Evolutionary conservation across 2,797 vertebrate genomes (phyloP), one percentile per base, ranked within the genome.

Genomic region (Sebastes taczanowskii): DNA sequence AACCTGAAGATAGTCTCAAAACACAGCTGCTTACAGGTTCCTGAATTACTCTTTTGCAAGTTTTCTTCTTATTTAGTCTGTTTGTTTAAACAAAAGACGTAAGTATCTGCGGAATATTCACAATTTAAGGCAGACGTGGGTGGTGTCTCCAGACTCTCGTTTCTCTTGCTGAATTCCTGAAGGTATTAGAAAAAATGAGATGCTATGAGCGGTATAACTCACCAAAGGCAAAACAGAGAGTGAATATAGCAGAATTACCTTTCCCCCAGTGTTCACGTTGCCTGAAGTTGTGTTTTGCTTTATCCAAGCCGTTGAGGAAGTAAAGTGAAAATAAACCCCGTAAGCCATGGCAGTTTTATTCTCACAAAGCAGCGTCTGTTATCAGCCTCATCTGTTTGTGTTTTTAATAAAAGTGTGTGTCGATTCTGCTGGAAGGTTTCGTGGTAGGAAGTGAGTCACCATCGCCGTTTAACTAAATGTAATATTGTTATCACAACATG

Each of bases 211-310:
- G 18, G 16, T 77, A 34, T 38, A 80, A 78, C 64, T 79, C 66
- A 80, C 77, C 77, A 77, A 73, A 88, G 55, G 68, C 14, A 70
- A 60, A 78, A 75, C 29, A 55, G 59, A 71, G 61, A 83, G n/a
- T 60, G 71, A 85, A 74, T 53, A 59, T 42, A 78, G 22, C 56
- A 82, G 72, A 82, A 74, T 78, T n/a, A 55, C 68, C 35, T 29
- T 29, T 59, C 77, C 74, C 77, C 63, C 35, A 6, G 62, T 68
- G 85, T 78, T 83, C 55, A 56, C 11, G 1, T 55, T 13, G 74
- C 78, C 68, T 83, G 9, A 62, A 81, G 82, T 71, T 81, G n/a
- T 84, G 60, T 84, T 86, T 71, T 76, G 35, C 7, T 30, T 72
- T 55, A 77, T 73, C 52, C 55, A 62, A 71, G 30, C 60, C 8